Percentiles rank a stretch among this genome's conserved stretches.
phyloP scores from a whole-genome alignment of 2,888 invertebrate genomes.

The Lithophane semibrunnea region DNA sequence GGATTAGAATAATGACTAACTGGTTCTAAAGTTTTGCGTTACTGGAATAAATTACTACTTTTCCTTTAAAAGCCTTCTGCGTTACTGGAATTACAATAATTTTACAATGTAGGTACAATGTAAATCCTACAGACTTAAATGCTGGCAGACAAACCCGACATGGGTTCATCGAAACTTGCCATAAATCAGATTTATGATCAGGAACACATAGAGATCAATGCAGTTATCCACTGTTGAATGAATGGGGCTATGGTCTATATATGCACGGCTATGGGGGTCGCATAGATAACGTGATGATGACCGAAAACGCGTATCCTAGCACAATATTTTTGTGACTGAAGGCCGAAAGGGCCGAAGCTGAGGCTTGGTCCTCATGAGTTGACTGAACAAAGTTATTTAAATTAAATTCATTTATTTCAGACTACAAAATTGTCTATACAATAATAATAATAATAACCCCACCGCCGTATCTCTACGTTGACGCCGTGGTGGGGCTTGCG shows the following conservation, averaged over 20 bases:
- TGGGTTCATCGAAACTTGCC: slow-evolving; percentile 41
- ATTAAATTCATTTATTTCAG: too few relatives aligned
- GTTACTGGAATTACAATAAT: neutral
- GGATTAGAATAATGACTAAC: neutral
- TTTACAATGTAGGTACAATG: neutral
- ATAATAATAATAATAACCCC: too few relatives aligned
- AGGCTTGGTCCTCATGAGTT: neutral
- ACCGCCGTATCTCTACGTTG: too few relatives aligned
- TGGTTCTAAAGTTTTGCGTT: neutral
- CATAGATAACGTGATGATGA: slow-evolving; percentile 17
- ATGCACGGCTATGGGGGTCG: neutral
- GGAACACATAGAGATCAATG: slow-evolving; percentile 53
- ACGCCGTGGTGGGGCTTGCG: too few relatives aligned
- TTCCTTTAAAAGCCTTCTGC: neutral
- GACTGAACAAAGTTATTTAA: too few relatives aligned
- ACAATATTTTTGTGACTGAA: too few relatives aligned
- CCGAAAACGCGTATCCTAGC: neutral
- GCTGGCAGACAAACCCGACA: slow-evolving; percentile 34
- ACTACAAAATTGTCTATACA: too few relatives aligned
- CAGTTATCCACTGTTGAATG: slow-evolving; percentile 17
- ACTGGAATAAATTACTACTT: neutral
- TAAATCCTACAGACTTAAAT: neutral
- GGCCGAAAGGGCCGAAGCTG: neutral
- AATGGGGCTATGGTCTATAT: slow-evolving; percentile 1
- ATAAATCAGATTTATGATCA: slow-evolving; percentile 54